Base-by-base conservation (phyloP, 2,113 vertebrate species). In the Mungos mungo region DNA sequence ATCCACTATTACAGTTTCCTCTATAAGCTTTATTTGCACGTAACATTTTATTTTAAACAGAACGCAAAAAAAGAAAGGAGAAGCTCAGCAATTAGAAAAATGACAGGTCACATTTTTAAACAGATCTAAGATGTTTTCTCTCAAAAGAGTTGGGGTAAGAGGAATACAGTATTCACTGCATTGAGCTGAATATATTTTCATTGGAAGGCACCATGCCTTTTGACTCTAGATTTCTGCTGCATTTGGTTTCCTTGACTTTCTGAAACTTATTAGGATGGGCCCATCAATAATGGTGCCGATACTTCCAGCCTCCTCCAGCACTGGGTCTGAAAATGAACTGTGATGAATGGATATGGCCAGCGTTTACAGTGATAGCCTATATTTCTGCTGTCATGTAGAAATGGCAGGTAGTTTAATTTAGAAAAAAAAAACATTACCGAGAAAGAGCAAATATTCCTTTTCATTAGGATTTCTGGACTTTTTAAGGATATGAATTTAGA, bases 391-490 rank as follows among this genome's bases (percentile, higher is more conserved):
- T 95, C 74, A 72, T 21, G 19, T 57, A 88, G 68, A 84, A 88
- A 85, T 79, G 77, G 45, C 84, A 96, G 54, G 45, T 60, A 89
- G 86, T 90, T 96, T 95, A 95, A 93, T 90, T 90, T 93, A 35
- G 33, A 63, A 33, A 11, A 41, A 94, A 79, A 76, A 74, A 74
- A 35, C n/a, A n/a, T 45, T 12, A 71, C 35, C 4, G 18, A 83
- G 57, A 63, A 66, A 81, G 66, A 86, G 19, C 16, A 95, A 88
- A 14, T 68, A 72, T 87, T 52, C n/a, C 85, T 96, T 88, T 12
- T 83, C 96, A 86, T 97, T 27, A 60, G 97, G 2, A 82, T 95
- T 96, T 92, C n/a, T 97, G 31, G 7, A 82, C n/a, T 95, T 94
- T 95, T 72, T 54, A 95, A 89, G 14, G 72, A 4, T 79, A 11